phyloP scores from a whole-genome alignment of 2,797 vertebrate genomes.

The Pteronotus mesoamericanus region DNA sequence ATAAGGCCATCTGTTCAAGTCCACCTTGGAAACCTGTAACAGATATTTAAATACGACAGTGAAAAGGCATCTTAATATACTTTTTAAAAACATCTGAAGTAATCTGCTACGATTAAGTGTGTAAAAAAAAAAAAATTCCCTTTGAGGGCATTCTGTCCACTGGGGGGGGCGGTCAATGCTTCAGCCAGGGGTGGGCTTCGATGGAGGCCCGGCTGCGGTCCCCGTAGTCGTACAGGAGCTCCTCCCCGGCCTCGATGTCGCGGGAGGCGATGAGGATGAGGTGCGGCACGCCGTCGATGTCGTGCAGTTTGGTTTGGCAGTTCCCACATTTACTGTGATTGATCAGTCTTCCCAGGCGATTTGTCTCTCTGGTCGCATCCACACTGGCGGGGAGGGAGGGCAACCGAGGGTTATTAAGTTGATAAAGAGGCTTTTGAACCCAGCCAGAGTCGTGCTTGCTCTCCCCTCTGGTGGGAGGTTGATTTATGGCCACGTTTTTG shows the following conservation, averaged over 20 bases:
- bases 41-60: slow-evolving; percentile 79
- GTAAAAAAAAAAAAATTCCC: slow-evolving; percentile 61
- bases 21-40: slow-evolving; percentile 75
- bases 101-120: slow-evolving; percentile 75
- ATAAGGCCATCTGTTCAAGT: slow-evolving; percentile 80
- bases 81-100: slow-evolving; percentile 76
- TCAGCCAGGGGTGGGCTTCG: slow-evolving; percentile 94
- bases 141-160: slow-evolving; percentile 70
- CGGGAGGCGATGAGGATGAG: slow-evolving; percentile 94
- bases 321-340: slow-evolving; percentile 98
- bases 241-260: slow-evolving; percentile 89
- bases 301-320: slow-evolving; percentile 94
- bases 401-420: not conserved
- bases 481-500: not conserved
- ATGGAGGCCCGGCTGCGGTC: slow-evolving; percentile 93
- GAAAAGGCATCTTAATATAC: slow-evolving; percentile 80
- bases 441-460: accelerated
- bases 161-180: slow-evolving; percentile 79
- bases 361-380: slow-evolving; percentile 92
- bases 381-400: slow-evolving; percentile 81
- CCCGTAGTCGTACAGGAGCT: slow-evolving; percentile 95
- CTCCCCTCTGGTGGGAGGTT: not conserved
- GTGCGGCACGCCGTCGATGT: slow-evolving; percentile 89
- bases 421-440: not conserved
- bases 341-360: slow-evolving; percentile 90